phyloP scores from a whole-genome alignment of 2,113 vertebrate genomes.

The Antechinus flavipes region DNA sequence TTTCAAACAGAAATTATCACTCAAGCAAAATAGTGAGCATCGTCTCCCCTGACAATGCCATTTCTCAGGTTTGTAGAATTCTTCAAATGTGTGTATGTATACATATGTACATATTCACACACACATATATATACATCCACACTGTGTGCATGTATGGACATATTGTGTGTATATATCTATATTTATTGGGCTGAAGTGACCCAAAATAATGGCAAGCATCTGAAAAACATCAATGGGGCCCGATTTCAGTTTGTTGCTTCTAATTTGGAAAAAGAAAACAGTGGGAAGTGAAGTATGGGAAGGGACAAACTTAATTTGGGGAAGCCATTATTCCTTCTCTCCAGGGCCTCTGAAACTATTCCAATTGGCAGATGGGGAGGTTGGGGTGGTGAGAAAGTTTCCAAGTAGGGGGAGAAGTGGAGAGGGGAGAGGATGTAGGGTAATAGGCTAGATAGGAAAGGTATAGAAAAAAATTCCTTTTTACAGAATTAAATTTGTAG shows the following conservation, averaged over 20 bases:
- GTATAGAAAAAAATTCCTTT: neutral
- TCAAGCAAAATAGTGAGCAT: conserved; percentile 71
- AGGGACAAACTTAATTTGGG: neutral
- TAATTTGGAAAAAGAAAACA: neutral
- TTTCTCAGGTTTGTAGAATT: conserved; percentile 66
- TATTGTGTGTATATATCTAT: neutral
- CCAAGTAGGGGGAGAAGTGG: no score
- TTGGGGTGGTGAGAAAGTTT: no score
- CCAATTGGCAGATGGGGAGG: neutral
- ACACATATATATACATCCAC: neutral
- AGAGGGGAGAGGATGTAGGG: neutral
- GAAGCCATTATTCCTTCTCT: neutral
- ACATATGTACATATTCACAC: neutral
- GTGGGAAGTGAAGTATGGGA: neutral
- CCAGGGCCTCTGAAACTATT: neutral
- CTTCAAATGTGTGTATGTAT: conserved; percentile 34
- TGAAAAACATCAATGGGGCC: neutral
- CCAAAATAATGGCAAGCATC: neutral
- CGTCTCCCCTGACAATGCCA: conserved; percentile 65
- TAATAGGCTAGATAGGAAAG: neutral
- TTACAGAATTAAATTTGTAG: neutral
- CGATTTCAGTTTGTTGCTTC: neutral
- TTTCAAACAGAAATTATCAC: conserved; percentile 63
- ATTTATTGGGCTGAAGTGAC: neutral
- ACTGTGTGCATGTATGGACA: neutral